phyloP scores from a whole-genome alignment of 2,888 invertebrate species.

The Venustoraphidia nigricollis region DNA sequence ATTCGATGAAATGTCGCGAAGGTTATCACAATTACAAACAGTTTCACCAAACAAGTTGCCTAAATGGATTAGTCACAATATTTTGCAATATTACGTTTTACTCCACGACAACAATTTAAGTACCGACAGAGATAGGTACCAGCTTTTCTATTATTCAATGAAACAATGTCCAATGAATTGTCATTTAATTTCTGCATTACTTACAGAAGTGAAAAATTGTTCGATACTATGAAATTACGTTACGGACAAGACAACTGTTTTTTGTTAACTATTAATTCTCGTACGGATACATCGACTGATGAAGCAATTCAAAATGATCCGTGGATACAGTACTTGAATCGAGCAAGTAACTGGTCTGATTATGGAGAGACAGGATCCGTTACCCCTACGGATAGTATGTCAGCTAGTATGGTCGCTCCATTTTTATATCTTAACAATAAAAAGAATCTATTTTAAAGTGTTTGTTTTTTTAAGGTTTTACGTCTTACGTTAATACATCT shows the following conservation, averaged over 20 bases:
- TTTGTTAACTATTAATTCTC: constrained; percentile 78
- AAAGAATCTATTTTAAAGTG: background rate
- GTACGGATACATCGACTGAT: constrained; percentile 36
- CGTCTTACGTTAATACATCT: no score
- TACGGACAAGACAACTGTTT: constrained; percentile 83
- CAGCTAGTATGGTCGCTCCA: constrained; percentile 13
- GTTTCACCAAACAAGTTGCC: constrained; percentile 62
- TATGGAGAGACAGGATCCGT: constrained; percentile 23
- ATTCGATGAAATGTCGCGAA: constrained; percentile 64
- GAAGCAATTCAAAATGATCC: constrained; percentile 56
- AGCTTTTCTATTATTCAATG: background rate
- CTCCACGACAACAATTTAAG: constrained; percentile 68
- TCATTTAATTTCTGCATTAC: background rate
- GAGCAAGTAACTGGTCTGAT: constrained; percentile 23
- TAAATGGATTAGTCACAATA: constrained; percentile 67
- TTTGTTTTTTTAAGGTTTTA: background rate
- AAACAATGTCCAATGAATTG: no score
- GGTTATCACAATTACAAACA: constrained; percentile 63
- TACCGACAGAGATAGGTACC: constrained; percentile 53
- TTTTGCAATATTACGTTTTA: constrained; percentile 78
- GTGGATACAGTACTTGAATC: constrained; percentile 67
- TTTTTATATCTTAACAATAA: background rate
- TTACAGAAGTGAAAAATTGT: constrained; percentile 66
- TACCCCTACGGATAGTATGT: constrained; percentile 26
- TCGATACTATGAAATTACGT: constrained; percentile 69